Evolutionary conservation across 2,888 invertebrate genomes (phyloP).

Genomic region (Scaptomyza polygonia): DNA sequence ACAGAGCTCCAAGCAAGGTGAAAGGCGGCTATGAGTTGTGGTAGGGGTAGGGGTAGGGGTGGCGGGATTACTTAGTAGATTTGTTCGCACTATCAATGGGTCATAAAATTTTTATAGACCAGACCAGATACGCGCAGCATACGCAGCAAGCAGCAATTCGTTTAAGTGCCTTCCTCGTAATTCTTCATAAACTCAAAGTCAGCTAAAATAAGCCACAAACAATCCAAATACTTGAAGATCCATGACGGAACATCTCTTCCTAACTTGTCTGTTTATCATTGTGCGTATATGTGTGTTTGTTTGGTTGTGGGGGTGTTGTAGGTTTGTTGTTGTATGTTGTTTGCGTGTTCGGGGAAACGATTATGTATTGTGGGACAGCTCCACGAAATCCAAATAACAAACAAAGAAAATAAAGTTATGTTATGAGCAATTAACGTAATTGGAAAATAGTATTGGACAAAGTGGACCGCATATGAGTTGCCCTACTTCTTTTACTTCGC

Average conservation of each 20-base stretch:
- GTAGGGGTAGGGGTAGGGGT: not conserved
- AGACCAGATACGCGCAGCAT: constrained; percentile 55
- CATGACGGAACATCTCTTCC: constrained; percentile 49
- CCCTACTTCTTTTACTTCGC: constrained; percentile 24
- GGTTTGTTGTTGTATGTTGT: constrained; percentile 27
- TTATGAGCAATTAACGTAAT: constrained; percentile 77
- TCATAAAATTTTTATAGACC: constrained; percentile 84
- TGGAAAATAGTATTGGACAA: constrained; percentile 63
- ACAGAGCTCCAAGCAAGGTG: constrained; percentile 46
- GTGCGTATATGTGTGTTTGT: constrained; percentile 16
- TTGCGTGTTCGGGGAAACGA: constrained; percentile 64
- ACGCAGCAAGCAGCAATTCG: constrained; percentile 65
- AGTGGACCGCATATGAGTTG: constrained; percentile 37
- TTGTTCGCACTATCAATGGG: constrained; percentile 83
- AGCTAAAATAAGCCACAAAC: constrained; percentile 71
- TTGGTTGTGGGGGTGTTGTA: constrained; percentile 8
- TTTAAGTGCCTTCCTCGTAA: constrained; percentile 78
- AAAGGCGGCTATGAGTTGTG: constrained; percentile 12
- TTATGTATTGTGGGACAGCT: constrained; percentile 64
- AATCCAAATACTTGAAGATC: constrained; percentile 42
- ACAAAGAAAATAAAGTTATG: constrained; percentile 66
- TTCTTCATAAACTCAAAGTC: constrained; percentile 75
- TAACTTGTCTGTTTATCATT: constrained; percentile 26
- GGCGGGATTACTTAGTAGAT: constrained; percentile 46
- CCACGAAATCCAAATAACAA: constrained; percentile 52